Base-by-base conservation (phyloP, 2,797 vertebrate genomes). In the Austrolebias charrua region DNA sequence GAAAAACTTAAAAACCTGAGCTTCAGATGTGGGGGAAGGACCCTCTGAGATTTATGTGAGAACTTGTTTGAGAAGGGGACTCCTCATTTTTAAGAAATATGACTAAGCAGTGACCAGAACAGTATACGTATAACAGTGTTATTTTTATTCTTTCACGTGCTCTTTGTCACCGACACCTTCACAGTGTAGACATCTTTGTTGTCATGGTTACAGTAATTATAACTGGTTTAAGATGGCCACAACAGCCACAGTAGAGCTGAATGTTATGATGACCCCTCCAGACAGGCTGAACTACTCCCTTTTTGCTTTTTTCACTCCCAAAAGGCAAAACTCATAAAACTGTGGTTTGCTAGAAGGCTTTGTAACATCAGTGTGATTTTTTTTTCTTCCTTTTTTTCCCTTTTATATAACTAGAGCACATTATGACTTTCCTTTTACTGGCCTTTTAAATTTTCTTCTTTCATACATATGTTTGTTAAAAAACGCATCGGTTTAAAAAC, bases 191-290 rank as follows among this genome's bases (percentile, higher is more conserved):
- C 57, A 68, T 44, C 51, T 46, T 54, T 54, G 49, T 53, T 54
- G 55, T 54, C 52, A 51, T 66, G 52, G 69, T 51, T 56, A 40
- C 47, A 42, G 31, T 56, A 59, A 43, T 64, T 58, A 31, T 46
- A 24, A n/a, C 44, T 31, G 53, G 46, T 48, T 52, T 20, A 46
- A 60, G 53, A 46, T 49, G 43, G 49, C n/a, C 29, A 13, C 46
- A 48, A 29, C 49, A 35, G 48, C 35, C 31, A 16, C 14, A n/a
- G 29, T 3, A 38, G 18, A 28, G 28, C 24, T 14, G 16, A 40
- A 29, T 38, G 5, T 59, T 48, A 20, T 47, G n/a, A 44, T 59
- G 44, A 64, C 49, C 57, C 52, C 28, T 43, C 19, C 29, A 63
- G 31, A 29, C 19, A 6, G 14, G 19, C 6, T 13, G 3, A 35